Percentiles rank a stretch among this genome's conserved stretches.
Evolutionary conservation across 2,888 invertebrate genomes (phyloP).

Genomic region (Diaprepes abbreviatus): DNA sequence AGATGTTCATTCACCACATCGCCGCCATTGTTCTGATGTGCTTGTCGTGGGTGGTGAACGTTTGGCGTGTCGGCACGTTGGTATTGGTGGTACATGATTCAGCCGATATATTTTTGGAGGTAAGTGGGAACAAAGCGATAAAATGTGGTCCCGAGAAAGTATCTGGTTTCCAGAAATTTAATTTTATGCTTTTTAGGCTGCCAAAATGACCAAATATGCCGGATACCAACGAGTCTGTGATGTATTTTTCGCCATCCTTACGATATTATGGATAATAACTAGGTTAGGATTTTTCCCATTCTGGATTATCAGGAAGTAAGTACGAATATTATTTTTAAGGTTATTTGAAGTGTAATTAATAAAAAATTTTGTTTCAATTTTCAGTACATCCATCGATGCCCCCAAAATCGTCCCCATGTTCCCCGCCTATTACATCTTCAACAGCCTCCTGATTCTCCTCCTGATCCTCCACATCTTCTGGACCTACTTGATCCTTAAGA

Average conservation of each 20-base stretch:
- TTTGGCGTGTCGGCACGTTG: slow-evolving; percentile 91
- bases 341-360: too few species aligned
- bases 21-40: slow-evolving; percentile 91
- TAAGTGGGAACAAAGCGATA: too few species aligned
- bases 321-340: too few species aligned
- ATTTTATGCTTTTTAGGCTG: slow-evolving; percentile 83
- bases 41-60: slow-evolving; percentile 95
- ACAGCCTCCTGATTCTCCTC: slow-evolving; percentile 84
- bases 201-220: slow-evolving; percentile 95
- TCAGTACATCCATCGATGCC: slow-evolving; percentile 87
- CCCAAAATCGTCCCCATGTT: slow-evolving; percentile 90
- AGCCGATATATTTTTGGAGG: slow-evolving; percentile 91
- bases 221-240: slow-evolving; percentile 92
- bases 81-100: slow-evolving; percentile 90
- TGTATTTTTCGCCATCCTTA: slow-evolving; percentile 88
- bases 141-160: too few species aligned
- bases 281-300: slow-evolving; percentile 91
- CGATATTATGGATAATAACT: slow-evolving; percentile 91
- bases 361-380: slow-evolving; percentile 57
- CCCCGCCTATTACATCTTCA: slow-evolving; percentile 95
- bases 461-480: slow-evolving; percentile 89
- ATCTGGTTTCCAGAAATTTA: too few species aligned
- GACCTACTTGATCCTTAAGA: slow-evolving; percentile 94
- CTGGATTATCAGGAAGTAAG: slow-evolving; percentile 86
- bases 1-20: slow-evolving; percentile 98